Percentiles rank a stretch among this genome's conserved stretches.
Conservation (phyloP, 2,113 vertebrate species). For the Triplophysa siluroides region DNA sequence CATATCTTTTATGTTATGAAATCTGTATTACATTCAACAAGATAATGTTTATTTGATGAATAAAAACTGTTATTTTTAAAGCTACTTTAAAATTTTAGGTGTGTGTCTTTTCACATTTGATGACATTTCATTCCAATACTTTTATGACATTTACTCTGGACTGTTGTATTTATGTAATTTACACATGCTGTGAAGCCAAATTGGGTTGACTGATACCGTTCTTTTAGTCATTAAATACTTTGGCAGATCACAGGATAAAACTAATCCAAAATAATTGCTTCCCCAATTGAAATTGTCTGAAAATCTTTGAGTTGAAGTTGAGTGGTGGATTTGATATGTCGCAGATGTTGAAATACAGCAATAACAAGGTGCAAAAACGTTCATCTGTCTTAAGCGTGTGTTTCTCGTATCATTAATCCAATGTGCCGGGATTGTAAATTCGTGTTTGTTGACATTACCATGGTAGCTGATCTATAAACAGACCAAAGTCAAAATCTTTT, state of each 20-base stretch:
- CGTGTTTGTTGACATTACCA: slow-evolving; percentile 20
- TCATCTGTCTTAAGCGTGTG: background rate
- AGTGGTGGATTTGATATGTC: background rate
- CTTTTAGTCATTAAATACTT: background rate
- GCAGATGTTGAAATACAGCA: slow-evolving; percentile 5
- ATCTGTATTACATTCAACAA: too few relatives aligned
- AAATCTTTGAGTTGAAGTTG: background rate
- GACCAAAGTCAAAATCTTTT: slow-evolving; percentile 21
- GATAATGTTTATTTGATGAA: too few relatives aligned
- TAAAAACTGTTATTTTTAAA: too few relatives aligned
- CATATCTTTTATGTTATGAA: too few relatives aligned
- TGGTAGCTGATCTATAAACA: slow-evolving; percentile 23
- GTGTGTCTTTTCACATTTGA: too few relatives aligned
- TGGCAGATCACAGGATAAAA: background rate
- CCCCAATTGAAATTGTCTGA: background rate
- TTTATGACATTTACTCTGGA: too few relatives aligned
- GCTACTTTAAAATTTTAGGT: too few relatives aligned
- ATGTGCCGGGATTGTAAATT: background rate
- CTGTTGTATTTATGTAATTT: background rate
- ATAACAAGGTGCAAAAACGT: slow-evolving; percentile 7
- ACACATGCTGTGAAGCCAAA: background rate
- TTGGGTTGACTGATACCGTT: background rate
- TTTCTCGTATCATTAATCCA: slow-evolving; percentile 15
- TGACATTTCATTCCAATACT: too few relatives aligned
- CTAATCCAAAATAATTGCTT: background rate